Base-by-base conservation (phyloP, 2,113 vertebrate genomes). In the Empidonax traillii region DNA sequence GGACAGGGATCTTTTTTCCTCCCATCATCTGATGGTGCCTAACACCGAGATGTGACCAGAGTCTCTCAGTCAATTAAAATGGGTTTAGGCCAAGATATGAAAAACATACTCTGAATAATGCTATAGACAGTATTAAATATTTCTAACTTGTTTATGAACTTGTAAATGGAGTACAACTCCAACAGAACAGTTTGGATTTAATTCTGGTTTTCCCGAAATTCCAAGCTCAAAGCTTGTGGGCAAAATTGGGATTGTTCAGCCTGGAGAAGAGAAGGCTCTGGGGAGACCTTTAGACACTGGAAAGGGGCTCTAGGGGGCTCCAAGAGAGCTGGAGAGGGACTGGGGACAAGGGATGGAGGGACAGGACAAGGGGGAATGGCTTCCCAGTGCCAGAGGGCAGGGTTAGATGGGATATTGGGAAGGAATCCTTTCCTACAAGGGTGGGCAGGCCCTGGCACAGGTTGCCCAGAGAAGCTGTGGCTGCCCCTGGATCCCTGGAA, bases 361-460 rank as follows among this genome's bases (percentile, higher is more conserved):
- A 69, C 52, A 69, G 65, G 25, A 49, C 44, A 28, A 28, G 24
- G 14, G 30, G 55, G 55, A 59, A 61, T 71, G 53, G 76, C 14
- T 53, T 28, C 5, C 4, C 14, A 16, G 3, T 52, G 47, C 2
- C 8, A 22, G 6, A 3, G 37, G 14, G 22, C 0, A 20, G 41
- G 2, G 4, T 1, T 7, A 3, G 62, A 4, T 68, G 78, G 52
- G n/a, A 39, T 4, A 4, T 17, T 39, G 63, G 78, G 78, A 1
- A 39, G 43, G 17, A 47, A 37, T 80, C 31, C 4, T 7, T 66
- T 5, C 8, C 25, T 24, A 33, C 2, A 9, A 37, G 16, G 46
- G 35, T 27, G 58, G 35, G 4, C 3, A 47, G 41, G 24, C 3
- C 4, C 53, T 44, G 71, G 71, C 8, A 27, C 7, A 10, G 71